phyloP scores from a whole-genome alignment of 2,888 invertebrate species.

The Amphipoea lucens region DNA sequence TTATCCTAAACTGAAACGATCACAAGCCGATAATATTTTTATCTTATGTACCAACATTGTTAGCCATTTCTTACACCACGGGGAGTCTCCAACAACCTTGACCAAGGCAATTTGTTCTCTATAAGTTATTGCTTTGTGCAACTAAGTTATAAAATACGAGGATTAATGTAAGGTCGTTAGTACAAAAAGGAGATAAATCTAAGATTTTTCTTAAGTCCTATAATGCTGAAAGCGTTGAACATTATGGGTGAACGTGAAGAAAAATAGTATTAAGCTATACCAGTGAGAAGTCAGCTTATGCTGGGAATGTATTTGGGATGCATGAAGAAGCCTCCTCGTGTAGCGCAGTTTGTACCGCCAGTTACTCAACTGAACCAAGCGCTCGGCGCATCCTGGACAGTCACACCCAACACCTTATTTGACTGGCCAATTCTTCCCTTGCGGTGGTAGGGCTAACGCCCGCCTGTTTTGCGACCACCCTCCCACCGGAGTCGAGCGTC shows the following conservation, averaged over 20 bases:
- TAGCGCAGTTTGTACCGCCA: too few relatives aligned
- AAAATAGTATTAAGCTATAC: background rate
- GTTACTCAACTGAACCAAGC: too few relatives aligned
- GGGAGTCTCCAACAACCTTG: constrained; percentile 44
- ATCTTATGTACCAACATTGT: constrained; percentile 27
- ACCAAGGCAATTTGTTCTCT: constrained; percentile 46
- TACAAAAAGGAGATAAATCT: constrained; percentile 16
- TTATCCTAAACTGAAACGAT: background rate
- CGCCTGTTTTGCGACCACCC: too few relatives aligned
- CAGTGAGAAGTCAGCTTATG: too few relatives aligned
- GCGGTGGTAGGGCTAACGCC: too few relatives aligned
- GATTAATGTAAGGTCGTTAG: constrained; percentile 24
- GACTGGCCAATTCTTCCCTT: too few relatives aligned
- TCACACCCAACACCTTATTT: too few relatives aligned
- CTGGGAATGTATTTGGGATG: too few relatives aligned
- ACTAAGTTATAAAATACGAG: constrained; percentile 46
- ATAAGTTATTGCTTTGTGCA: constrained; percentile 45
- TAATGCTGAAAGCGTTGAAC: background rate
- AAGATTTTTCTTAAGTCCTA: constrained; percentile 3
- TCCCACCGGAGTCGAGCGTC: too few relatives aligned
- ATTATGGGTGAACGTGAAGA: background rate
- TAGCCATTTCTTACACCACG: constrained; percentile 47
- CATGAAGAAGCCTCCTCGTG: too few relatives aligned
- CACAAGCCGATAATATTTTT: constrained; percentile 27
- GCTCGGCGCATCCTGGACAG: too few relatives aligned